A percentile compares a stretch with the other conserved stretches of the same genome.
Evolutionary conservation across 2,888 invertebrate species (phyloP).

Genomic region (Drosophila phalerata): DNA sequence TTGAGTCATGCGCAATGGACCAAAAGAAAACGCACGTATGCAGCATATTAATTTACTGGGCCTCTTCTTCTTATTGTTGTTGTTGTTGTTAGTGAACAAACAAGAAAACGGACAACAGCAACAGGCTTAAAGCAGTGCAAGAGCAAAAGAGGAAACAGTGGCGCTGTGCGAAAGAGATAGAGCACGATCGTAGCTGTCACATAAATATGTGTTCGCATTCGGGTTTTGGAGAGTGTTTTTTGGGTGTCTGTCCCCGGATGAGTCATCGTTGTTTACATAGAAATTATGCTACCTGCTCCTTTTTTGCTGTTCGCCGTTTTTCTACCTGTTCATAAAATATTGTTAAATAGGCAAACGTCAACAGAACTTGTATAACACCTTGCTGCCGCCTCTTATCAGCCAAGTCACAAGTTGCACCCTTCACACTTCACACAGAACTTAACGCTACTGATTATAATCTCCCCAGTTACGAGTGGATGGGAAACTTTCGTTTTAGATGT

Average conservation of each 20-base stretch:
- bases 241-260: conserved; percentile 40
- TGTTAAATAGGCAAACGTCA: conserved; percentile 41
- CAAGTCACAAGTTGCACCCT: conserved; percentile 18
- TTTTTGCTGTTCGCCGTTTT: conserved; percentile 19
- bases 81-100: conserved; percentile 50
- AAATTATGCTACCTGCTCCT: conserved; percentile 79
- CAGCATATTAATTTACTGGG: conserved; percentile 73
- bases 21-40: conserved; percentile 69
- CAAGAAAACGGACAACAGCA: conserved; percentile 49
- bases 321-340: conserved; percentile 34
- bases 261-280: conserved; percentile 74
- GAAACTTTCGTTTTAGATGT: background rate
- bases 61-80: conserved; percentile 32
- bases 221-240: conserved; percentile 49
- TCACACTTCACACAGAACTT: background rate
- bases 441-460: conserved; percentile 32
- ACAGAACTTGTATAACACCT: conserved; percentile 36
- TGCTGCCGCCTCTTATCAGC: conserved; percentile 48
- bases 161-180: conserved; percentile 12
- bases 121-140: conserved; percentile 38
- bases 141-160: conserved; percentile 15
- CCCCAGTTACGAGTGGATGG: background rate
- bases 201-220: conserved; percentile 49
- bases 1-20: conserved; percentile 77
- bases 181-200: conserved; percentile 59